Base-by-base conservation (phyloP, 2,888 invertebrate species). In the Drepanosiphum platanoidis region DNA sequence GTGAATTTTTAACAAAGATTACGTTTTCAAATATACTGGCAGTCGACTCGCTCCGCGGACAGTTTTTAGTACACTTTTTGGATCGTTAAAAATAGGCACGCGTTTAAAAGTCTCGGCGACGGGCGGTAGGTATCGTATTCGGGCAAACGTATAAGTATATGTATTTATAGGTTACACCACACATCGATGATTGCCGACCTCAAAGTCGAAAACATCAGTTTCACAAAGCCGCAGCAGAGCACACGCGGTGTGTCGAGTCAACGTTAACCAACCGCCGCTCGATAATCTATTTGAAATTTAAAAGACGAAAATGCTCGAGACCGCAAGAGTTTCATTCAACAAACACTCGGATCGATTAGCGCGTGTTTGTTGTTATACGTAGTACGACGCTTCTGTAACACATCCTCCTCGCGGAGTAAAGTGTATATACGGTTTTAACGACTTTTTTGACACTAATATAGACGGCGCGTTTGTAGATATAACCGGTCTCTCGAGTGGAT, bases 361-460 rank as follows among this genome's bases (percentile, higher is more conserved):
- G 11, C 11, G 52, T 9, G 27, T 5, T 22, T 52, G 27, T 39
- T 18, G 39, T 72, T 46, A 46, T 32, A 46, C 9, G 46, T 72
- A 52, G 3, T n/a, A 64, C 30, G 30, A 78, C 42, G 78, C 64
- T 78, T 78, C 64, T 78, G 78, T 78, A 78, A 78, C 42, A 64
- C n/a, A 68, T 78, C 66, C 78, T 78, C 66, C 78, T 22, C n/a
- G 36, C 9, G 15, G 42, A 5, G 34, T 34, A 2, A 39, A 64
- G 27, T 61, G 39, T 66, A 27, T 75, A 77, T 18, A 39, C 30
- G 61, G 39, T 52, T 52, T 72, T 82, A 82, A 82, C 82, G 36
- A 74, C 82, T 74, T 83, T 83, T 27, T 18, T n/a, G 74, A 74
- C 81, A 81, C 82, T 81, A 70, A 70, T 58, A 70, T 58, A 70